Evolutionary conservation across 2,113 vertebrate genomes (phyloP), one percentile per base, ranked within the genome.

Genomic region (Neotoma lepida): DNA sequence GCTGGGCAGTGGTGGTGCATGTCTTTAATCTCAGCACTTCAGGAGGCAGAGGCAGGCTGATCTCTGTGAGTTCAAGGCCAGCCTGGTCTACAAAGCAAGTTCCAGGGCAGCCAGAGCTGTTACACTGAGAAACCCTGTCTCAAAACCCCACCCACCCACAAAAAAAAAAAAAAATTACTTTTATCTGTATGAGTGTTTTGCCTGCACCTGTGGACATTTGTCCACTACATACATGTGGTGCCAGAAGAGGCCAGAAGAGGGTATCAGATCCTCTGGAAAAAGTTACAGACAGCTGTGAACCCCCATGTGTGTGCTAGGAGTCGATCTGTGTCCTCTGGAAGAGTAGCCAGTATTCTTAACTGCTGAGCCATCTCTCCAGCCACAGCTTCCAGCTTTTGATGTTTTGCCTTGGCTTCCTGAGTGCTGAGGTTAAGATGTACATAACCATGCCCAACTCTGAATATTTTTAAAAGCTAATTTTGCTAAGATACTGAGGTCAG

Each of bases 391-490:
- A 58, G 33, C 24, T 61, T 82, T 41, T 58, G 80, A 15, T 41
- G 5, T 39, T 41, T 12, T 41, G 80, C n/a, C 54, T 61, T 58
- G 35, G 54, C 56, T n/a, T 61, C 35, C 54, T 58, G 78, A 54
- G 20, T 81, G 35, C 54, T 39, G 54, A 39, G 54, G 35, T n/a
- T 56, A 56, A 22, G 5, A n/a, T 80, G 54, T 58, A 82, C n/a
- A 61, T n/a, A 56, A 26, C 80, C 24, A 9, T 61, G 2, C 24
- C n/a, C 56, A 30, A 39, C 35, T 41, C 39, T 28, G 58, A 70
- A 12, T 82, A 26, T 77, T 90, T 92, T 86, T 28, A 22, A 66
- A 85, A n/a, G 35, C 86, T 64, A 63, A 44, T 91, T 93, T 95
- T 92, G 76, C 30, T 91, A 76, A 88, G 39, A 51, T 30, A 35